Percentiles rank a stretch among this genome's conserved stretches.
Conservation (phyloP, 2,888 invertebrate genomes). For the Lochmaea crataegi region DNA sequence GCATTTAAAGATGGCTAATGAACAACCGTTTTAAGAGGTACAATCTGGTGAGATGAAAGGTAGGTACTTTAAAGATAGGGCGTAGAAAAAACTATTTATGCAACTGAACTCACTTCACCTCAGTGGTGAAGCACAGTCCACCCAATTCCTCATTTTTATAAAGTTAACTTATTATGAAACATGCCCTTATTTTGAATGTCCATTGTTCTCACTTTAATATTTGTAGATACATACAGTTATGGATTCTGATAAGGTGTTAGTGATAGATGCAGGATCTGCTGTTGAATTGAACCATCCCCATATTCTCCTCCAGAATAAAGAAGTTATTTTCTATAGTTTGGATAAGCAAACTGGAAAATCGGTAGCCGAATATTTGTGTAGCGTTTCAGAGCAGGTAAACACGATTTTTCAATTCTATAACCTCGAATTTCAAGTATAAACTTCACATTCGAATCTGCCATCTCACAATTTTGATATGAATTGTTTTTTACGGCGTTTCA, state of each 20-base stretch:
- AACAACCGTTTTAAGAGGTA: too few relatives aligned
- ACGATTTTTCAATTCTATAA: neutral
- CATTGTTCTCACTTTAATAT: neutral
- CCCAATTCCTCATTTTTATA: too few relatives aligned
- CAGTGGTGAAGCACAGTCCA: too few relatives aligned
- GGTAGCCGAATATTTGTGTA: constrained; percentile 52
- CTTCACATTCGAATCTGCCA: neutral
- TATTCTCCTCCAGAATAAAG: constrained; percentile 68
- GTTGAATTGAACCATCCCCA: constrained; percentile 81
- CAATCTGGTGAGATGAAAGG: too few relatives aligned
- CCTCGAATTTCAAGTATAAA: neutral
- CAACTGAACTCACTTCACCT: too few relatives aligned
- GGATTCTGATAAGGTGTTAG: constrained; percentile 82
- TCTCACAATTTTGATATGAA: neutral
- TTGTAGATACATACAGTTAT: constrained; percentile 81
- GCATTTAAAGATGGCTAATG: too few relatives aligned
- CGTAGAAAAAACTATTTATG: too few relatives aligned
- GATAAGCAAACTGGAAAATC: constrained; percentile 72
- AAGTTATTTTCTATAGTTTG: constrained; percentile 70
- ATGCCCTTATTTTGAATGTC: too few relatives aligned
- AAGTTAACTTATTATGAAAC: too few relatives aligned
- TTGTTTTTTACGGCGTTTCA: constrained; percentile 11
- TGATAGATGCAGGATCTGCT: constrained; percentile 71
- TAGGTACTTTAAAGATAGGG: too few relatives aligned
- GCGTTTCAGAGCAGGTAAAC: constrained; percentile 54